Evolutionary conservation across 2,888 invertebrate species (phyloP), one percentile per base, ranked within the genome.

Genomic region (Elegia similella): DNA sequence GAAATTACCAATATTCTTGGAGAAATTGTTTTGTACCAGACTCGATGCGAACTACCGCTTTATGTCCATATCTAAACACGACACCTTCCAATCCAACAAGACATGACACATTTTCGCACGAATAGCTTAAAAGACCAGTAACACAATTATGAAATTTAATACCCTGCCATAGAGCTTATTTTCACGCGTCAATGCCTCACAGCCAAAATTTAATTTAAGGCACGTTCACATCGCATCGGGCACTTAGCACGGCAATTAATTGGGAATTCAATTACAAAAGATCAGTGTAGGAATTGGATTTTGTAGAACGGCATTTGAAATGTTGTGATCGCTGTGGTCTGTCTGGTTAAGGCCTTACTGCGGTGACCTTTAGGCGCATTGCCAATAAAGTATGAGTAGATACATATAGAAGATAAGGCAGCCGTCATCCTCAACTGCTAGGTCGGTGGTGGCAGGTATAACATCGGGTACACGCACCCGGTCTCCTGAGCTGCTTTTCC

Each of bases 191-290:
- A 13, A 10, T 13, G 46, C 32, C 15, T 23, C n/a, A n/a, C 7
- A n/a, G 38, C 16, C 34, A 5, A 46, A 56, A 58, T 61, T 57
- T 30, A 61, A 57, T 61, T 44, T 46, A 50, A 38, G 44, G 52
- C 38, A 46, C 44, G 44, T 52, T 55, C 52, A 29, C 52, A 61
- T 43, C 38, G 50, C 55, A 52, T 30, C 44, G 47, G 16, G 42
- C 67, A 69, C 67, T 70, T 67, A 68, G 63, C 63, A 57, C 59
- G 54, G 59, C 66, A 64, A 70, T 72, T 69, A 69, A 70, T 69
- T 69, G 67, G 57, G 62, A 62, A 69, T 72, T 68, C 67, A 67
- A 70, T 72, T 72, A 72, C 67, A 62, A 65, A 67, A 66, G 66
- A 70, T 67, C 69, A 65, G 66, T 66, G 57, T 57, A 56, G 48